These are phyloP conservation scores for Clarias batrachus DNA, from an alignment of 2,113 vertebrate species.

Conservation along the genomic window DNA sequence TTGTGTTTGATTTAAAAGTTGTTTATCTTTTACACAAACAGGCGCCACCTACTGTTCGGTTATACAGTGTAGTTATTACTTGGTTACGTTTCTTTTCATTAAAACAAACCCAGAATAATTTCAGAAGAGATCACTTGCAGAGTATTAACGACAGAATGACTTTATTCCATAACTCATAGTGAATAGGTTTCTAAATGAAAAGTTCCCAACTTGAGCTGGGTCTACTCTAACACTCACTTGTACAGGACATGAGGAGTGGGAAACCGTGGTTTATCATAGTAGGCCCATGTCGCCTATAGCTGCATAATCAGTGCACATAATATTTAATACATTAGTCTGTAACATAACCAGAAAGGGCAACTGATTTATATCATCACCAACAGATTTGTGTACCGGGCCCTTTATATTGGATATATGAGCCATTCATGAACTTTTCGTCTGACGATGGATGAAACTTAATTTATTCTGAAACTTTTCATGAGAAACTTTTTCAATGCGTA, in stretches of 20 bases:
- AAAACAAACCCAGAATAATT: not conserved
- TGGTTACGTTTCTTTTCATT: not conserved
- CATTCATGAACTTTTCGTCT: not conserved
- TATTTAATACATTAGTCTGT: not conserved
- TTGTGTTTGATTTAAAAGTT: not conserved
- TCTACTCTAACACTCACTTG: not conserved
- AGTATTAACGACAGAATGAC: not conserved
- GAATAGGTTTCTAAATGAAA: not conserved
- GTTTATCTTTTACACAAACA: not conserved
- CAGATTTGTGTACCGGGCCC: slow-evolving; percentile 39
- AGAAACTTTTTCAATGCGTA: not conserved
- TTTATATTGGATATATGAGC: slow-evolving; percentile 16
- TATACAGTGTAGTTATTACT: not conserved
- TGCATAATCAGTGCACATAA: not conserved
- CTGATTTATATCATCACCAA: not conserved
- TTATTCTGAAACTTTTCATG: not conserved
- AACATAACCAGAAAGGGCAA: not conserved
- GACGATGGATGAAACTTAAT: not conserved
- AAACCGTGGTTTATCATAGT: not conserved
- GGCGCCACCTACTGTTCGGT: slow-evolving; percentile 26
- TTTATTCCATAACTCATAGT: not conserved
- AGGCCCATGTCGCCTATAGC: not conserved
- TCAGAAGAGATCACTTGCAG: not conserved
- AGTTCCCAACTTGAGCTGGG: not conserved
- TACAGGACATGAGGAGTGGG: not conserved